Percentiles rank a stretch among this genome's conserved stretches.
Evolutionary conservation across 2,797 vertebrate species (phyloP).

Genomic region (Phylloscopus collybita): DNA sequence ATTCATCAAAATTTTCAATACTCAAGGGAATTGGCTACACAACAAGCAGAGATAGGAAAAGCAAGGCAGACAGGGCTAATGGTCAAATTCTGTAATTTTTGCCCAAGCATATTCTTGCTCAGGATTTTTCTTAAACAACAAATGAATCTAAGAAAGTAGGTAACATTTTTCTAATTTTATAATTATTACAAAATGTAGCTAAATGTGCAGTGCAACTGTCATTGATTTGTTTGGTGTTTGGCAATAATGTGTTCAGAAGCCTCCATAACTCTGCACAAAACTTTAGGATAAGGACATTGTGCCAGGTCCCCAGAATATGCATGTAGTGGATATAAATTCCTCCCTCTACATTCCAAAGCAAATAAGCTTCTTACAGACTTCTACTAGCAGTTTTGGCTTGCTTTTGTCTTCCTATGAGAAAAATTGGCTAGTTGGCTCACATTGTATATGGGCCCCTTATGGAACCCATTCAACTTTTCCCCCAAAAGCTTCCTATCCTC

Average conservation of each 20-base stretch:
- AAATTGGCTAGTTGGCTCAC: not conserved
- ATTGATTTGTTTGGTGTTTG: not conserved
- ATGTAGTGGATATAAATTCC: not conserved
- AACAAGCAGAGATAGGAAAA: not conserved
- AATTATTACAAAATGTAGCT: not conserved
- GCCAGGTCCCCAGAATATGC: not conserved
- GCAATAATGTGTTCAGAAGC: not conserved
- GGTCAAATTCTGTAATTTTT: not conserved
- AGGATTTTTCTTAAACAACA: not conserved
- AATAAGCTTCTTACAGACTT: not conserved
- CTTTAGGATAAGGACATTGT: not conserved
- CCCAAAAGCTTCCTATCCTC: not conserved
- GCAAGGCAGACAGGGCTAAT: not conserved
- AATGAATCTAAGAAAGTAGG: not conserved
- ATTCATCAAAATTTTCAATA: conserved; percentile 9
- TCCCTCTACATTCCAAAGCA: not conserved
- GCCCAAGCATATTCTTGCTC: not conserved
- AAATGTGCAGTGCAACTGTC: not conserved
- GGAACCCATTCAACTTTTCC: not conserved
- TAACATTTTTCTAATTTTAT: not conserved
- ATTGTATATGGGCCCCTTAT: not conserved
- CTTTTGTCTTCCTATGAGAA: not conserved
- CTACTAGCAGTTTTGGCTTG: not conserved
- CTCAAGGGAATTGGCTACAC: not conserved
- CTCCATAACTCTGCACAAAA: not conserved